phyloP scores from a whole-genome alignment of 2,113 vertebrate genomes.

The Podarcis raffonei region DNA sequence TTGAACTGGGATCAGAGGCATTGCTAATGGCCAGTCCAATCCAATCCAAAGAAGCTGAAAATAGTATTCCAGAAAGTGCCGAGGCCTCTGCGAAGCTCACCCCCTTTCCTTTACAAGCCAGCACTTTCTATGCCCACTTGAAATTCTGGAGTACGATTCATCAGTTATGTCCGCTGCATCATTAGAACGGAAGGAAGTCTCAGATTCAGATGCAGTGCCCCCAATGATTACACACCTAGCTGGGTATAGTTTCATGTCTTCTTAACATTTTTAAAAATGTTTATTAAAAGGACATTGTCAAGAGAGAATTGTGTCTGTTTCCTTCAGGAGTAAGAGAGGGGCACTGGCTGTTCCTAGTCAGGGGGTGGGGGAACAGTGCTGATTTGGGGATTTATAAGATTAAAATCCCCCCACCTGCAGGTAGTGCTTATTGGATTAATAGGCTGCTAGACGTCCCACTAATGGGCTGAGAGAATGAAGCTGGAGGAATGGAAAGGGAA shows the following conservation, averaged over 20 bases:
- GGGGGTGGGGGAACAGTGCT: background rate
- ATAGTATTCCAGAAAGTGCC: background rate
- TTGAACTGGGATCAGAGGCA: background rate
- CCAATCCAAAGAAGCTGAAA: conserved; percentile 3
- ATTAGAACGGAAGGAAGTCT: background rate
- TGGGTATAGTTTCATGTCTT: background rate
- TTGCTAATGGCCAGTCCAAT: background rate
- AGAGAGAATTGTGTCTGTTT: background rate
- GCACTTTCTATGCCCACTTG: background rate
- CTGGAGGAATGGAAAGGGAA: background rate
- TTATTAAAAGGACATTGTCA: background rate
- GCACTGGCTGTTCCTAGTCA: background rate
- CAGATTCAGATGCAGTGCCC: background rate
- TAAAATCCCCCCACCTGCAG: background rate
- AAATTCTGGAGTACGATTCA: background rate
- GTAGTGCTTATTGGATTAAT: background rate
- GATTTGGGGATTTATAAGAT: background rate
- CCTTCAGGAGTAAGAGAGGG: background rate
- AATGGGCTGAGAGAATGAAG: background rate
- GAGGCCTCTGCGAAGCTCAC: background rate
- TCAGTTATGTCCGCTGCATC: background rate
- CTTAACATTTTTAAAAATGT: background rate
- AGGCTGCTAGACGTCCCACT: background rate
- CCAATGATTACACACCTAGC: background rate
- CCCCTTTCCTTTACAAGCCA: background rate